Evolutionary conservation across 2,113 vertebrate genomes (phyloP).

Genomic region (Ptilorrhoa leucosticta): DNA sequence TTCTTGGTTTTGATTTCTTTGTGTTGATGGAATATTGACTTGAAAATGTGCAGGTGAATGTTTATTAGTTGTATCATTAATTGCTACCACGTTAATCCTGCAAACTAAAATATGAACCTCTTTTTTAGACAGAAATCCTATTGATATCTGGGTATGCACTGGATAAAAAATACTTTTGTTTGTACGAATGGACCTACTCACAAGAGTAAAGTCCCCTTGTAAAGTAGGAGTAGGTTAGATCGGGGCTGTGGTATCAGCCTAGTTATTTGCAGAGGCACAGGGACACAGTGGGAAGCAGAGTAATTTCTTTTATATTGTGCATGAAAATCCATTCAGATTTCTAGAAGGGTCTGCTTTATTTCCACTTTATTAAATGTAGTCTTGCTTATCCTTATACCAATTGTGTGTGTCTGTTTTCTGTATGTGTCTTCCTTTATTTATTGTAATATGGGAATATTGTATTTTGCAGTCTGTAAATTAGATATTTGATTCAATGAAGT

Average conservation of each 20-base stretch:
- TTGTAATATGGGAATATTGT: slow-evolving; percentile 80
- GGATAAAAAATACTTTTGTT: not conserved
- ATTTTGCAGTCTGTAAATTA: slow-evolving; percentile 79
- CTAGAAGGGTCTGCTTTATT: slow-evolving; percentile 52
- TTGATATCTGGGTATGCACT: not conserved
- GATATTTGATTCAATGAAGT: slow-evolving; percentile 74
- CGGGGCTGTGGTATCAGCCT: not conserved
- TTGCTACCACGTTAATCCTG: not conserved
- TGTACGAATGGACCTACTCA: not conserved
- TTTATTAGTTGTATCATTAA: not conserved
- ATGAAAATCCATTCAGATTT: slow-evolving; percentile 62
- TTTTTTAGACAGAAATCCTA: not conserved
- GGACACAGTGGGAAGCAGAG: slow-evolving; percentile 1
- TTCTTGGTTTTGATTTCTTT: not conserved
- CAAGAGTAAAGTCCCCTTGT: not conserved
- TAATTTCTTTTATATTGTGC: slow-evolving; percentile 46
- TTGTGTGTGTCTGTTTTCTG: slow-evolving; percentile 58
- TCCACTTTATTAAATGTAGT: slow-evolving; percentile 63
- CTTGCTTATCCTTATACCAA: slow-evolving; percentile 60
- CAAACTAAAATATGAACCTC: not conserved
- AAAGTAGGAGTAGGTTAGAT: not conserved
- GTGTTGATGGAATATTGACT: not conserved
- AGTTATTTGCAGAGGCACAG: not conserved
- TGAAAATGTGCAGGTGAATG: not conserved
- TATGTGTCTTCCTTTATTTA: slow-evolving; percentile 70